A percentile compares a stretch with the other conserved stretches of the same genome.
phyloP scores from a whole-genome alignment of 2,797 vertebrate genomes.

The Agapornis canus region DNA sequence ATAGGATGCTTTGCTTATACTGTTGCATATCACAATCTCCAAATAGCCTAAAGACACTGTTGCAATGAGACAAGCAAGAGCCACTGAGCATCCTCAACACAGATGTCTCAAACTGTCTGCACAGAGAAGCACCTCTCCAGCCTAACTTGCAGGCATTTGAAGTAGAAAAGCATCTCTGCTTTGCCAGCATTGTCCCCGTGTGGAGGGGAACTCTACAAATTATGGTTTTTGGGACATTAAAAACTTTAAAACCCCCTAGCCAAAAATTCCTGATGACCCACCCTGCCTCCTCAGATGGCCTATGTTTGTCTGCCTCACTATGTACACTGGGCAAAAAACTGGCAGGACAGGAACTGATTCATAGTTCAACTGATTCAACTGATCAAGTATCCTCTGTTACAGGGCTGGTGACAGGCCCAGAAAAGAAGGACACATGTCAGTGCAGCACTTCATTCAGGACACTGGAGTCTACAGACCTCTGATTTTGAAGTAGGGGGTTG shows the following conservation, averaged over 20 bases:
- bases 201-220: neutral
- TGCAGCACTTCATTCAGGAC: neutral
- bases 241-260: constrained; percentile 1
- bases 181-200: constrained; percentile 12
- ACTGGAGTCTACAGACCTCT: neutral
- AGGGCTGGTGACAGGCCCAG: neutral
- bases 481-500: neutral
- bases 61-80: neutral
- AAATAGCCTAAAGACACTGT: neutral
- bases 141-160: neutral
- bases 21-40: neutral
- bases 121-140: neutral
- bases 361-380: neutral
- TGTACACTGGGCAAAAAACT: neutral
- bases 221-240: neutral
- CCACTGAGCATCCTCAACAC: neutral
- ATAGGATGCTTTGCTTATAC: neutral
- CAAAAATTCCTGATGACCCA: constrained; percentile 32
- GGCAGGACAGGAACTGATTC: constrained; percentile 46
- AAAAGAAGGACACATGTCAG: neutral
- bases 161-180: neutral
- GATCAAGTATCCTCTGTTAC: neutral
- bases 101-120: neutral
- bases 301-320: neutral
- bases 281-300: constrained; percentile 13